These are phyloP conservation scores for Andrena minutula DNA, from an alignment of 2,888 invertebrate genomes.

Conservation along the genomic window DNA sequence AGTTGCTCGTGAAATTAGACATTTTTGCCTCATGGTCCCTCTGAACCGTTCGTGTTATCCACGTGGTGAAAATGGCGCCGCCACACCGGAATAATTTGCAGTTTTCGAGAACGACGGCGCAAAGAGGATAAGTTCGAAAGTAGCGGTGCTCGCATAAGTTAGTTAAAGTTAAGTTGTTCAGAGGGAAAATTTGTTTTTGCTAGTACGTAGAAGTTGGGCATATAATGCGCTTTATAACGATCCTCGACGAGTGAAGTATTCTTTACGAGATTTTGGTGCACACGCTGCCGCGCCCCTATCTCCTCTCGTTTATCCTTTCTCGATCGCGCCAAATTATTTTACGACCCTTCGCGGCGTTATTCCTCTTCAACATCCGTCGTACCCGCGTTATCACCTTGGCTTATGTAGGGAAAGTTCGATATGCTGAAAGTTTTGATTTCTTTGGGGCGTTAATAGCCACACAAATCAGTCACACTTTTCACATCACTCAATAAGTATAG, in stretches of 20 bases:
- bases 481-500: too few relatives aligned
- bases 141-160: constrained; percentile 63
- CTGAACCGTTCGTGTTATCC: constrained; percentile 43
- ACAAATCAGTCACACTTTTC: background rate
- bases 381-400: too few relatives aligned
- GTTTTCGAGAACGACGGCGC: constrained; percentile 60
- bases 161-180: constrained; percentile 68
- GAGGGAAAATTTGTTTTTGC: constrained; percentile 62
- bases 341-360: background rate
- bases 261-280: constrained; percentile 31
- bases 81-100: constrained; percentile 53
- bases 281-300: background rate
- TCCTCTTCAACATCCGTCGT: too few relatives aligned
- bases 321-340: constrained; percentile 21
- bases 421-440: too few relatives aligned
- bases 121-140: constrained; percentile 64
- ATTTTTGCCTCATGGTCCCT: constrained; percentile 32
- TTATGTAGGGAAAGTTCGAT: too few relatives aligned
- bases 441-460: background rate
- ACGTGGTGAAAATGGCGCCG: constrained; percentile 38
- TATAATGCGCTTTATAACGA: constrained; percentile 43
- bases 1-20: constrained; percentile 49
- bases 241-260: constrained; percentile 34
- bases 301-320: constrained; percentile 2
- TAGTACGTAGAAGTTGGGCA: constrained; percentile 49